Evolutionary conservation across 2,113 vertebrate genomes (phyloP).

Genomic region (Chloropsis hardwickii): DNA sequence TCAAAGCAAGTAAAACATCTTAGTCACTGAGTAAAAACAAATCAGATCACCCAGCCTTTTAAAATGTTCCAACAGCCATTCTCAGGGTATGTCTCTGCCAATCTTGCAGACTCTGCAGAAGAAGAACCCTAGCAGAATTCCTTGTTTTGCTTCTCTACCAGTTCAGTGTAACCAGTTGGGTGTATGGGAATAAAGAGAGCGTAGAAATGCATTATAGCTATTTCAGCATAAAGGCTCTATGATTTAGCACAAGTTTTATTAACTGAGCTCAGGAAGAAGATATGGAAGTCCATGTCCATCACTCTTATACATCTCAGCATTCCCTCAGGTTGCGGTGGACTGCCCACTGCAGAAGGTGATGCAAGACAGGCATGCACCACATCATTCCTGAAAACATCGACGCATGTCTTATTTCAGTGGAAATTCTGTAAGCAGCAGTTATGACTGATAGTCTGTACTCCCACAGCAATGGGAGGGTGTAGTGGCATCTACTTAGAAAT

Average conservation of each 20-base stretch:
- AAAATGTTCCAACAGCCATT: background rate
- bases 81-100: background rate
- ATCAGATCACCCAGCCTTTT: background rate
- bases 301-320: background rate
- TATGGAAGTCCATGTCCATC: background rate
- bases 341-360: background rate
- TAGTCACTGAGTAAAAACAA: background rate
- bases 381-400: background rate
- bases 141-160: background rate
- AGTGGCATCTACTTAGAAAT: background rate
- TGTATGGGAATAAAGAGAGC: background rate
- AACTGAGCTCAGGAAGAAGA: background rate
- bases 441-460: background rate
- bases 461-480: background rate
- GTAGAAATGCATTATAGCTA: background rate
- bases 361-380: background rate
- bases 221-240: background rate
- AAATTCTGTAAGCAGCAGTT: background rate
- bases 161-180: background rate
- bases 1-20: background rate
- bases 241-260: background rate
- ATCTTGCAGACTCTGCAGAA: background rate
- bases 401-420: fast-evolving
- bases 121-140: background rate
- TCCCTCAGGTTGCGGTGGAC: background rate